These are phyloP conservation scores for Glareola pratincola DNA, from an alignment of 2,113 vertebrate species.

Conservation along the genomic window DNA sequence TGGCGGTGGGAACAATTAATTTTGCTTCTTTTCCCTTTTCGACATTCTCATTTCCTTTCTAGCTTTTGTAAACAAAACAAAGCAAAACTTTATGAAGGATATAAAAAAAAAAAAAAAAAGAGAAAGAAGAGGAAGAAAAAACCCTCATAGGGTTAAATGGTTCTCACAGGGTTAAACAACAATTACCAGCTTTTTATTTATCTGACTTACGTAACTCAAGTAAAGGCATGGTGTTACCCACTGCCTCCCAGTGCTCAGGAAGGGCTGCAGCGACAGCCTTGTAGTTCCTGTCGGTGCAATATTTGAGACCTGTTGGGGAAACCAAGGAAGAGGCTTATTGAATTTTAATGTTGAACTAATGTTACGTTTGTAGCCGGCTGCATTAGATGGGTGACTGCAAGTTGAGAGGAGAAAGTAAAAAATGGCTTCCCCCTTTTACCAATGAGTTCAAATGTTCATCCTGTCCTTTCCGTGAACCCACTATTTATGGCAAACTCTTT, in stretches of 20 bases:
- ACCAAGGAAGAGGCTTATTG: slow-evolving; percentile 41
- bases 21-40: background rate
- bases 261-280: background rate
- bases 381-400: slow-evolving; percentile 62
- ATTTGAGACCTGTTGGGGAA: slow-evolving; percentile 50
- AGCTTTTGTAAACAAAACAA: background rate
- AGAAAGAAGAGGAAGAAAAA: background rate
- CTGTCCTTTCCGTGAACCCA: slow-evolving; percentile 78
- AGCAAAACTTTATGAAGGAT: background rate
- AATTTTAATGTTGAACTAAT: slow-evolving; percentile 74
- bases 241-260: background rate
- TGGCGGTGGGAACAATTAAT: background rate
- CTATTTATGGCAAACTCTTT: slow-evolving; percentile 78
- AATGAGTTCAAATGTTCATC: slow-evolving; percentile 78
- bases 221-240: background rate
- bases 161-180: background rate
- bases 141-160: background rate
- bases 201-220: slow-evolving; percentile 2
- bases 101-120: background rate
- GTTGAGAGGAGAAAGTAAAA: slow-evolving; percentile 63
- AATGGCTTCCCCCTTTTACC: slow-evolving; percentile 39
- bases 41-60: background rate
- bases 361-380: slow-evolving; percentile 41
- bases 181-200: background rate
- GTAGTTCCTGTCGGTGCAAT: background rate